These are phyloP conservation scores for Fukomys damarensis DNA, from an alignment of 2,113 vertebrate species.

Conservation along the genomic window DNA sequence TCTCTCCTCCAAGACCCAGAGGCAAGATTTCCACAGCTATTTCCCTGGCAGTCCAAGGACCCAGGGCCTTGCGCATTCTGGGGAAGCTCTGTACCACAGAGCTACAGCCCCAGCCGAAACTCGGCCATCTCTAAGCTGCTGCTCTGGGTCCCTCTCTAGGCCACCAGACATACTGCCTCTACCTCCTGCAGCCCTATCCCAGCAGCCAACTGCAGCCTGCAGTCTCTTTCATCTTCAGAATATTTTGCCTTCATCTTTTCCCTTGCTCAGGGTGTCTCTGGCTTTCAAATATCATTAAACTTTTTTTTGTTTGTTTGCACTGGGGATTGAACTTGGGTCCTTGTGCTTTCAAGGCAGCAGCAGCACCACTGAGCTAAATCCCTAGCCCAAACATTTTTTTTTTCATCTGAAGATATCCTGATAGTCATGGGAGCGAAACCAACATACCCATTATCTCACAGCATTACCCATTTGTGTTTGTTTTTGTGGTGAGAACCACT, in stretches of 20 bases:
- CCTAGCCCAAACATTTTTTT: too few species aligned
- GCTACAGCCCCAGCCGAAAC: not conserved
- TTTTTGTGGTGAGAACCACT: not conserved
- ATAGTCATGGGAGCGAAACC: not conserved
- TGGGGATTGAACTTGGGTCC: too few species aligned
- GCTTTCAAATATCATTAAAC: not conserved
- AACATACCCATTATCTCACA: not conserved
- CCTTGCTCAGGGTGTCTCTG: not conserved
- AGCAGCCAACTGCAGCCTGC: not conserved
- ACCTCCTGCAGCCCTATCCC: not conserved
- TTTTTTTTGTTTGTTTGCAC: not conserved
- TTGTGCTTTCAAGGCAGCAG: too few species aligned
- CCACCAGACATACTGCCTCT: not conserved
- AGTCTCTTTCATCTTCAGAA: not conserved
- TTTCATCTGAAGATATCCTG: too few species aligned
- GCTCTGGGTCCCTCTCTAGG: not conserved
- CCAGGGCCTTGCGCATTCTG: not conserved
- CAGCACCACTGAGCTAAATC: too few species aligned
- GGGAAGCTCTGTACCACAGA: not conserved
- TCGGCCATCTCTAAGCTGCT: not conserved
- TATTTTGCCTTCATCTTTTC: conserved; percentile 6
- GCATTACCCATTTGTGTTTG: not conserved
- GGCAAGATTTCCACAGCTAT: not conserved
- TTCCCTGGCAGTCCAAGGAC: not conserved
- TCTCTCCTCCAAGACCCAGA: not conserved